A percentile compares a stretch with the other conserved stretches of the same genome.
Evolutionary conservation across 2,113 vertebrate species (phyloP).

Genomic region (Diadophis punctatus): DNA sequence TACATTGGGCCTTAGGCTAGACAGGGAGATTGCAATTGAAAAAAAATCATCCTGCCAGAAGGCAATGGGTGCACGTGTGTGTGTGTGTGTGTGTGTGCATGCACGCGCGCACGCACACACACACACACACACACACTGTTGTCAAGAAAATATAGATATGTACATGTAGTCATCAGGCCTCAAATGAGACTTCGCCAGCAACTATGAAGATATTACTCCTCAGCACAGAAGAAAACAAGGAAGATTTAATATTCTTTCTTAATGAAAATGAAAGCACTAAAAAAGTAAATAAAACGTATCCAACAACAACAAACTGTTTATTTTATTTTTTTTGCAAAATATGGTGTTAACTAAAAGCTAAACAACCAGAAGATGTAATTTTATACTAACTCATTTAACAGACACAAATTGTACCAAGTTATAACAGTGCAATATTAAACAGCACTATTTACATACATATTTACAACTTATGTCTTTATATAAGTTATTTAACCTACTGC

Average conservation of each 20-base stretch:
- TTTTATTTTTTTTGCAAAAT: slow-evolving; percentile 65
- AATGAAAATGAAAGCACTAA: slow-evolving; percentile 9
- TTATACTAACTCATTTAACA: slow-evolving; percentile 62
- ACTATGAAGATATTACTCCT: neutral
- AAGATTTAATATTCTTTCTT: neutral
- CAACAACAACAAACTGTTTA: slow-evolving; percentile 68
- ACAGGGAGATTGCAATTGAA: neutral
- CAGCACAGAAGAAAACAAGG: neutral
- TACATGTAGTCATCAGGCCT: neutral
- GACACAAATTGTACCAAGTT: slow-evolving; percentile 65
- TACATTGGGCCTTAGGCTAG: neutral
- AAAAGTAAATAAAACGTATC: slow-evolving; percentile 34
- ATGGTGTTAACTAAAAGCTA: slow-evolving; percentile 63
- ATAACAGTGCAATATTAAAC: slow-evolving; percentile 67
- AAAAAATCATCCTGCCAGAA: neutral
- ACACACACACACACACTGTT: neutral
- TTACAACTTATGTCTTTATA: slow-evolving; percentile 63
- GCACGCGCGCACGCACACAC: too few species aligned
- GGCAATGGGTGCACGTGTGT: neutral
- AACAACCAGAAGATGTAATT: slow-evolving; percentile 61
- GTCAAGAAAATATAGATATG: neutral
- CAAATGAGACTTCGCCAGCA: neutral
- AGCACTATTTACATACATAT: slow-evolving; percentile 79
- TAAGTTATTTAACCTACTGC: slow-evolving; percentile 44
- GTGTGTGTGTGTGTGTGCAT: too few species aligned